Conservation (phyloP, 2,888 invertebrate genomes). For the Anarsia innoxiella region DNA sequence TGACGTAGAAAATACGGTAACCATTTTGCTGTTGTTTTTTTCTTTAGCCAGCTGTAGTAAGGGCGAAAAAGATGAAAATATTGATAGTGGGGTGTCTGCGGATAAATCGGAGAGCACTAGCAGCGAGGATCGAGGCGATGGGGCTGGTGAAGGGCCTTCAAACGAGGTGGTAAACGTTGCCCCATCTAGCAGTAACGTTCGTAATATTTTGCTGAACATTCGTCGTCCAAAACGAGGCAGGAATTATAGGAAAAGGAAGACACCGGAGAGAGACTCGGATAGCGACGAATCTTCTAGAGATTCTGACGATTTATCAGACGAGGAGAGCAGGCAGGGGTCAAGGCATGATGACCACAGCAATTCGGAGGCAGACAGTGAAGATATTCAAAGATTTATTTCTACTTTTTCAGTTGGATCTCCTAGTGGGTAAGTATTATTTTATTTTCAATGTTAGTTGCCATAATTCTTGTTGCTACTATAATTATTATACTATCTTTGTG, state of each 20-base stretch:
- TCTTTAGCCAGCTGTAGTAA: constrained; percentile 33
- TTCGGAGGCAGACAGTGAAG: constrained; percentile 42
- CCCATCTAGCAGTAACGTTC: constrained; percentile 53
- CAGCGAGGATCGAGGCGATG: constrained; percentile 47
- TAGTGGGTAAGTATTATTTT: constrained; percentile 38
- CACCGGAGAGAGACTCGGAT: constrained; percentile 53
- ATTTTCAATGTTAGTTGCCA: too few relatives aligned
- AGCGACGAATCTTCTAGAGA: constrained; percentile 53
- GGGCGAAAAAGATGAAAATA: constrained; percentile 48
- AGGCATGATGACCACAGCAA: constrained; percentile 30
- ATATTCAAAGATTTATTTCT: constrained; percentile 31
- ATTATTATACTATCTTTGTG: too few relatives aligned
- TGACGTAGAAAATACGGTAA: constrained; percentile 36
- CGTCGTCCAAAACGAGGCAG: constrained; percentile 43
- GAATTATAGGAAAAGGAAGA: constrained; percentile 59
- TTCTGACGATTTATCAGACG: constrained; percentile 56
- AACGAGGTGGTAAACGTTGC: constrained; percentile 52
- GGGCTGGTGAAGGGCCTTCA: constrained; percentile 37
- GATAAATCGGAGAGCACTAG: constrained; percentile 68
- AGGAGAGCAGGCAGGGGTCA: constrained; percentile 30
- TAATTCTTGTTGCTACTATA: too few relatives aligned
- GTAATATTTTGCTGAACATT: constrained; percentile 50
- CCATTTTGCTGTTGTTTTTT: constrained; percentile 29
- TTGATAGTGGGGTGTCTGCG: constrained; percentile 62
- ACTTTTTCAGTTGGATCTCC: constrained; percentile 35